These are phyloP conservation scores for Eulithis testata DNA, from an alignment of 2,888 invertebrate genomes.

Conservation along the genomic window DNA sequence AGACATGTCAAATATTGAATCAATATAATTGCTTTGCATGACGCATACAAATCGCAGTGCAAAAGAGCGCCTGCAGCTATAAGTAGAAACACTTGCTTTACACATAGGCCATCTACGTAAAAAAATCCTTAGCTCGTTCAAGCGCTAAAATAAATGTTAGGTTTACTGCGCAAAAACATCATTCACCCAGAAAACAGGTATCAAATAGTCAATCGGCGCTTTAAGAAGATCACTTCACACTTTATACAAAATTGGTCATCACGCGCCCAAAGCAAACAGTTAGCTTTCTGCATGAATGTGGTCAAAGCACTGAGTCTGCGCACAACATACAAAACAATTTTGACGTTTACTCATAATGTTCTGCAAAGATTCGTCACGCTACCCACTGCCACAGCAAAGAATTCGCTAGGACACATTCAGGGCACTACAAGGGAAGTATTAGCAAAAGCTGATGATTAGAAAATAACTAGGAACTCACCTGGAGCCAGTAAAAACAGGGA, in stretches of 20 bases:
- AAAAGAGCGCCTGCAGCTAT: too few species aligned
- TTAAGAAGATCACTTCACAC: background rate
- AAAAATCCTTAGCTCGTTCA: too few species aligned
- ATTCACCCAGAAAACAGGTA: constrained; percentile 15
- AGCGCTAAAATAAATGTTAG: too few species aligned
- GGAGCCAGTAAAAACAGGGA: constrained; percentile 67
- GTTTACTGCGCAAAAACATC: constrained; percentile 32
- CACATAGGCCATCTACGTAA: too few species aligned
- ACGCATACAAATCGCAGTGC: too few species aligned
- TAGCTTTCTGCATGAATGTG: constrained; percentile 12
- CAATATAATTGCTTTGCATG: too few species aligned
- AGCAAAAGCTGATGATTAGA: constrained; percentile 16
- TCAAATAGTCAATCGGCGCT: constrained; percentile 2
- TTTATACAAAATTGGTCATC: background rate
- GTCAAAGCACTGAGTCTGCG: constrained; percentile 22
- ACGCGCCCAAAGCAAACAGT: background rate
- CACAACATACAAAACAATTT: constrained; percentile 33
- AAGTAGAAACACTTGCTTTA: too few species aligned
- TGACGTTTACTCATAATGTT: constrained; percentile 31
- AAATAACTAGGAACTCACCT: constrained; percentile 63
- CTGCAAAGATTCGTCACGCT: constrained; percentile 14
- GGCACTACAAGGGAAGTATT: constrained; percentile 17
- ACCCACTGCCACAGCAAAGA: constrained; percentile 7
- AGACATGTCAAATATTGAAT: too few species aligned
- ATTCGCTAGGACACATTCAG: constrained; percentile 9